phyloP scores from a whole-genome alignment of 2,888 invertebrate species.

The Melikaiella ostensackeni region DNA sequence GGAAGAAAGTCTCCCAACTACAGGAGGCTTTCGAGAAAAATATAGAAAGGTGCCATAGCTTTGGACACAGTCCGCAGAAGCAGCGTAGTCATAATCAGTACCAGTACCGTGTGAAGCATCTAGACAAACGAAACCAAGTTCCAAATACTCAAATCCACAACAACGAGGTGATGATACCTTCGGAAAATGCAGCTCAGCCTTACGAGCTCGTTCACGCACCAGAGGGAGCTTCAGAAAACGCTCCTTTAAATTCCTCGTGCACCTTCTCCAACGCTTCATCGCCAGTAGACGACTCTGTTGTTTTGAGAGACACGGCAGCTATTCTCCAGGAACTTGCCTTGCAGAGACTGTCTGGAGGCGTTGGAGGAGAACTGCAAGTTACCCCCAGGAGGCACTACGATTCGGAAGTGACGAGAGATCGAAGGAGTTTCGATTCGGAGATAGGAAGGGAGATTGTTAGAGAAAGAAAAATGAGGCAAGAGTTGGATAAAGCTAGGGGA shows the following conservation, averaged over 20 bases:
- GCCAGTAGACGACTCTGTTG: conserved; percentile 67
- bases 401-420: conserved; percentile 64
- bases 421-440: conserved; percentile 78
- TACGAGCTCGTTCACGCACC: conserved; percentile 72
- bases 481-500: conserved; percentile 70
- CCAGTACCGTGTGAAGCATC: conserved; percentile 62
- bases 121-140: conserved; percentile 47
- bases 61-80: conserved; percentile 62
- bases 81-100: conserved; percentile 58
- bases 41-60: conserved; percentile 59
- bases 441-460: conserved; percentile 78
- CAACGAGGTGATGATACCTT: conserved; percentile 68
- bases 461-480: conserved; percentile 77
- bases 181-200: conserved; percentile 73
- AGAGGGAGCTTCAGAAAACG: conserved; percentile 70
- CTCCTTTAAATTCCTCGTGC: conserved; percentile 65
- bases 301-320: conserved; percentile 72
- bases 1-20: conserved; percentile 17
- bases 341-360: conserved; percentile 71
- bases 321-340: conserved; percentile 73
- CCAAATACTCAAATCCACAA: conserved; percentile 58
- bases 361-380: conserved; percentile 63
- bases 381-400: conserved; percentile 64
- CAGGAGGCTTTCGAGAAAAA: conserved; percentile 45
- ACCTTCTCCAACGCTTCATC: conserved; percentile 67